Evolutionary conservation across 2,888 invertebrate species (phyloP).

Genomic region (Dione vanillae): DNA sequence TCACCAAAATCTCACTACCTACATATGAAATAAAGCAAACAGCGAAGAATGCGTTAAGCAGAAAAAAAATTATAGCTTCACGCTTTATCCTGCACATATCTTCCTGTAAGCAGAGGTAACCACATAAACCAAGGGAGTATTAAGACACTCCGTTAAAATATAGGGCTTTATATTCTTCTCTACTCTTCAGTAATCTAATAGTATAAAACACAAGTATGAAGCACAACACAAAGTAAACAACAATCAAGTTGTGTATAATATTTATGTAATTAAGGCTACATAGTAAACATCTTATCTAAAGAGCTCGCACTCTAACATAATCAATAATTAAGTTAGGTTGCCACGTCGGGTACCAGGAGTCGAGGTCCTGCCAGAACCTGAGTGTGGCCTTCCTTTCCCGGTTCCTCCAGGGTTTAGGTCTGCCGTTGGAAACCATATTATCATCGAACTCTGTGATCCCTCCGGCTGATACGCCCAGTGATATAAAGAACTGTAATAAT

Average conservation of each 20-base stretch:
- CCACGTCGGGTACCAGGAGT: slow-evolving; percentile 86
- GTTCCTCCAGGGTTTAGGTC: slow-evolving; percentile 88
- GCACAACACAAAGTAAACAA: background rate
- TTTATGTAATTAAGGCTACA: background rate
- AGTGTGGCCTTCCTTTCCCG: slow-evolving; percentile 81
- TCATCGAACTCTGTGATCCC: slow-evolving; percentile 88
- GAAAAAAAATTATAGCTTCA: too few relatives aligned
- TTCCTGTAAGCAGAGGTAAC: too few relatives aligned
- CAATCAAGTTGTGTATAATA: background rate
- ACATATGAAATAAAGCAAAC: too few relatives aligned
- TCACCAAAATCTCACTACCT: too few relatives aligned
- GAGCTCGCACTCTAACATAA: slow-evolving; percentile 85
- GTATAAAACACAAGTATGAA: too few relatives aligned
- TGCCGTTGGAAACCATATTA: slow-evolving; percentile 62
- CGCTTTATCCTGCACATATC: too few relatives aligned
- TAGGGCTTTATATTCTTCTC: too few relatives aligned
- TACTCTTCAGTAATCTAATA: too few relatives aligned
- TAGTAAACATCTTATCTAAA: slow-evolving; percentile 52
- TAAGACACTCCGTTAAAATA: too few relatives aligned
- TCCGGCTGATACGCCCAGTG: slow-evolving; percentile 89
- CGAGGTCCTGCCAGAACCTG: slow-evolving; percentile 85
- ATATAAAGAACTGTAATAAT: slow-evolving; percentile 85
- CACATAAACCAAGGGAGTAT: too few relatives aligned
- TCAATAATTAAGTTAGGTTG: slow-evolving; percentile 82
- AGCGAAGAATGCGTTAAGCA: too few relatives aligned